These are phyloP conservation scores for Spatula clypeata DNA, from an alignment of 2,797 vertebrate genomes.

Conservation along the genomic window DNA sequence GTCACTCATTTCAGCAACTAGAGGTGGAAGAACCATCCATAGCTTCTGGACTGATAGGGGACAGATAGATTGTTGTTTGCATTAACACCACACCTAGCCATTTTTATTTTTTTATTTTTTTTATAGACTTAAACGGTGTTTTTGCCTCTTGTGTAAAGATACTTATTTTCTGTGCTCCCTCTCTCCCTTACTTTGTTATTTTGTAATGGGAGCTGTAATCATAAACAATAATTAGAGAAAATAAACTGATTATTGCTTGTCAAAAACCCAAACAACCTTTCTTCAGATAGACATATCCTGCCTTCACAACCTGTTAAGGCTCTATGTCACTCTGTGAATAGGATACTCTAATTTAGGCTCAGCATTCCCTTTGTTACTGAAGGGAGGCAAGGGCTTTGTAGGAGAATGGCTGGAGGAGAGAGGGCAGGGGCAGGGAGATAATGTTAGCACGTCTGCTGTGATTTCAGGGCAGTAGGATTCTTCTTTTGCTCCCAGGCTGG, in stretches of 20 bases:
- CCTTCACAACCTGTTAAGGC: fast-evolving
- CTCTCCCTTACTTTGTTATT: neutral
- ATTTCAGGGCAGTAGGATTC: neutral
- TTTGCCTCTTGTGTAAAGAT: neutral
- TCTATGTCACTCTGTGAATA: neutral
- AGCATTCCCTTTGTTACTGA: neutral
- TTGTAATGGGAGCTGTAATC: neutral
- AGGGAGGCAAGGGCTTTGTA: neutral
- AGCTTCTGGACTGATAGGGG: neutral
- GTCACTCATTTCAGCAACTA: neutral
- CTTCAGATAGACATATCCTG: neutral
- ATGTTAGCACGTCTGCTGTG: neutral
- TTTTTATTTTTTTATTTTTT: neutral
- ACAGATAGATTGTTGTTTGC: neutral
- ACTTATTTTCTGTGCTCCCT: neutral
- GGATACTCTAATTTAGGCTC: neutral
- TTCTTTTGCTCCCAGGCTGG: neutral
- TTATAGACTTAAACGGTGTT: neutral
- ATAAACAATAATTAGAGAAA: neutral
- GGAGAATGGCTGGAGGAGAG: neutral
- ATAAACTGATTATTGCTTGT: neutral
- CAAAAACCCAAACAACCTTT: neutral
- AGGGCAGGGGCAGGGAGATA: fast-evolving
- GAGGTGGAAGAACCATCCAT: neutral
- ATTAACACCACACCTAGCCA: neutral